Base-by-base conservation (phyloP, 2,113 vertebrate species). In the Lutjanus erythropterus region DNA sequence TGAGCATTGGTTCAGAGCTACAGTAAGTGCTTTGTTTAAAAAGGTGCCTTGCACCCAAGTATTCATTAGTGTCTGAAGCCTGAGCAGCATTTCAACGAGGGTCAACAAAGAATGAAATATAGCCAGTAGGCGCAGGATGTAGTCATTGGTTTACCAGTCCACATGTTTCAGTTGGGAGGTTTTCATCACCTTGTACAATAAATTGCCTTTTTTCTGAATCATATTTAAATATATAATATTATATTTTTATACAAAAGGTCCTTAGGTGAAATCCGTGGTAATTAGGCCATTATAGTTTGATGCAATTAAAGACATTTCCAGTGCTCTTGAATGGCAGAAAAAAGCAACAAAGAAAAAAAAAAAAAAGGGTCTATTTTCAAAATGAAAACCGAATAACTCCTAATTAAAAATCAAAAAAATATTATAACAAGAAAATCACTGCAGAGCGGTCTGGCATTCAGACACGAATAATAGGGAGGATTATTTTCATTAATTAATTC, bases 1-100 rank as follows among this genome's bases (percentile, higher is more conserved):
- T 71, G 52, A 73, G 42, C 68, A 53, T 44, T 25, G 47, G 39
- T 49, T 31, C 61, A 64, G 29, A 72, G 42, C 37, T 39, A 56
- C 75, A 68, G 47, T 70, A 25, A 47, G 50, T 50, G 50, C 68
- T 78, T 50, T 61, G 52, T 78, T 41, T 67, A 31, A 67, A 81
- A 86, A 25, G 6, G 16, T 33, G 46, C 18, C 52, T 21, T 49
- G 29, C 5, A n/a, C 31, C 23, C 23, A 27, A n/a, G 21, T 23
- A 41, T 47, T 78, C 15, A 78, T 79, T n/a, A 55, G 18, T 18
- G 39, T 49, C 58, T 41, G 42, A 47, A 29, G 21, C 9, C 14
- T 53, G 18, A 12, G 53, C 46, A 60, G 29, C 59, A 58, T 65
- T 44, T 59, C 2, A 58, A 42, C 35, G 31, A 29, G 11, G 29